phyloP scores from a whole-genome alignment of 2,113 vertebrate genomes.

The Lonchura striata region DNA sequence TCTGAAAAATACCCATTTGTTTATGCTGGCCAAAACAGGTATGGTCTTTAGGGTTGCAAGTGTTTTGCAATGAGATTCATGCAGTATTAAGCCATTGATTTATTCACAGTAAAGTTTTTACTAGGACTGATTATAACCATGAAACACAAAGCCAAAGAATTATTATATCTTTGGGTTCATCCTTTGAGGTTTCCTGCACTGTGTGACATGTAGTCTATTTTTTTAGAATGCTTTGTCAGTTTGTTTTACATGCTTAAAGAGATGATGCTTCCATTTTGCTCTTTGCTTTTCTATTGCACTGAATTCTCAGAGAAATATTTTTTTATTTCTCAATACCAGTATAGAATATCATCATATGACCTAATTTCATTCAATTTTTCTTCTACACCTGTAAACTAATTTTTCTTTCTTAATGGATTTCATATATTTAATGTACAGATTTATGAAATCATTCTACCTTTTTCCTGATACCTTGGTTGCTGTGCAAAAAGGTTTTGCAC shows the following conservation, averaged over 20 bases:
- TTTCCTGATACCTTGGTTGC: background rate
- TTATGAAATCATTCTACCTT: background rate
- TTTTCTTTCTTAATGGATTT: conserved; percentile 4
- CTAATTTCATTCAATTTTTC: background rate
- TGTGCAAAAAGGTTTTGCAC: background rate
- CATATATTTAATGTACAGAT: background rate
- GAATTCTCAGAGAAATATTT: background rate
- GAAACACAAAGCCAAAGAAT: conserved; percentile 4
- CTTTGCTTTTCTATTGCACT: background rate
- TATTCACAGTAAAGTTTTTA: conserved; percentile 1
- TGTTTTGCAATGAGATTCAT: background rate
- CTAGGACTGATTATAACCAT: conserved; percentile 17
- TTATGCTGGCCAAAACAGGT: background rate
- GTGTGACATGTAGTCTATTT: background rate
- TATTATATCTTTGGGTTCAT: background rate
- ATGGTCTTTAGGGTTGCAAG: background rate
- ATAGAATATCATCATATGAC: background rate
- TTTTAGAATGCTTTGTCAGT: background rate
- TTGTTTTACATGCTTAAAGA: background rate
- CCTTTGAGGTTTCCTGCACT: background rate
- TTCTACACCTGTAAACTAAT: background rate
- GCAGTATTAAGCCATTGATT: background rate
- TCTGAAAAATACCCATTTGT: conserved; percentile 11
- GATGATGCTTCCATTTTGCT: background rate
- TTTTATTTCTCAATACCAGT: background rate